Evolutionary conservation across 2,888 invertebrate genomes (phyloP), one percentile per base, ranked within the genome.

Genomic region (Lasius fuliginosus): DNA sequence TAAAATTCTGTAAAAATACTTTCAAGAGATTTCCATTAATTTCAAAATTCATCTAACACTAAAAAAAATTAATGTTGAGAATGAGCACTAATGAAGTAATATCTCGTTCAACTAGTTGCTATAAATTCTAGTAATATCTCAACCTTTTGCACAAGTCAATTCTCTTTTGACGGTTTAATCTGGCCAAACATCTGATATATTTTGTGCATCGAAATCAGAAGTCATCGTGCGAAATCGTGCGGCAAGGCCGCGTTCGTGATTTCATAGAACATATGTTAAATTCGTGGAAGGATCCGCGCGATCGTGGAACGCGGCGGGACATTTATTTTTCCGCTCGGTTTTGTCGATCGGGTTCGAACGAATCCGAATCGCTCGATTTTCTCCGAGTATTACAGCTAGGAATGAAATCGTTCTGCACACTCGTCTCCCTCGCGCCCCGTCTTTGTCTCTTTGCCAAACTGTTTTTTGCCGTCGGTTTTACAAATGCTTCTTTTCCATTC

Each of bases 301-400:
- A 73, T 73, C 79, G 23, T 8, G 46, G 33, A 73, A 30, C 73
- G 33, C 27, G 73, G 33, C 33, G 36, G 36, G 49, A 81, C 73
- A 73, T 81, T 81, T 73, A 81, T 81, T 81, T 73, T 81, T 81
- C 73, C 79, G 60, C 79, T 60, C 33, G 73, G 73, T 81, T 81
- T 81, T 73, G 79, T 46, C 79, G 33, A 88, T 88, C 88, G 88
- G 86, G 68, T 84, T 86, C 76, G 86, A 85, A 86, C 89, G 65
- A 87, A 77, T 87, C 74, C 82, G 87, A 89, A 89, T 89, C 89
- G 89, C 82, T 71, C 71, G 71, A 85, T 89, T 89, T 89, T 85
- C 87, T 86, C 62, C 71, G 89, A 89, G 85, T 84, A 86, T 85
- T 87, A 87, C 89, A 87, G 83, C 86, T 86, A 85, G 89, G 82